These are phyloP conservation scores for Parotocinclus haroldoi DNA, from an alignment of 2,797 vertebrate species.

Conservation along the genomic window DNA sequence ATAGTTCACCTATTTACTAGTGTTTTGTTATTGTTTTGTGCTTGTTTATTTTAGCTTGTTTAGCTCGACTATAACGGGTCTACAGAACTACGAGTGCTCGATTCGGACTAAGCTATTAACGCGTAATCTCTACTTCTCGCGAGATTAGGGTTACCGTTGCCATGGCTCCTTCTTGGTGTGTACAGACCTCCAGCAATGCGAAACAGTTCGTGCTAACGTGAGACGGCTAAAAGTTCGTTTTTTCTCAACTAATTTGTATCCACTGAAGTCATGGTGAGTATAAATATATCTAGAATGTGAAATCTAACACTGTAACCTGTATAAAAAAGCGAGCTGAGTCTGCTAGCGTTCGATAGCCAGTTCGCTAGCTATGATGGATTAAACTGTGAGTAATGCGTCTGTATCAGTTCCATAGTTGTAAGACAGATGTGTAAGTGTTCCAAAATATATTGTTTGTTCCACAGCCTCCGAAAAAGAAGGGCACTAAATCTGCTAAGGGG, in stretches of 20 bases:
- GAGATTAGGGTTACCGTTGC: conserved; percentile 20
- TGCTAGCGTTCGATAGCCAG: background rate
- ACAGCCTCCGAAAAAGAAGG: conserved; percentile 78
- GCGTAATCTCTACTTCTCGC: background rate
- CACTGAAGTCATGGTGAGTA: conserved; percentile 20
- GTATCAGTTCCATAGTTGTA: no score
- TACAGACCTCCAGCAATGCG: no score
- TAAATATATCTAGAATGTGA: background rate
- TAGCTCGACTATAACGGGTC: no score
- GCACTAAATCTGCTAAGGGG: conserved; percentile 57
- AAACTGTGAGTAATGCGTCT: no score
- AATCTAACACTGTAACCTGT: background rate
- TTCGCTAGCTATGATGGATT: no score
- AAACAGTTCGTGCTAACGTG: background rate
- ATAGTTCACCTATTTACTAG: no score
- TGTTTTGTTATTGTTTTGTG: no score
- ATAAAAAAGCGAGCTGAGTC: background rate
- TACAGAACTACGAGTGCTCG: no score
- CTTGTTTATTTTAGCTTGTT: no score
- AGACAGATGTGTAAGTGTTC: background rate
- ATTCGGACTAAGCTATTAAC: no score
- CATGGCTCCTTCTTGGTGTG: conserved; percentile 8
- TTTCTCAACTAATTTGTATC: background rate
- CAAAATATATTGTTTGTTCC: background rate
- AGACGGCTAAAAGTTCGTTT: background rate